Conservation (phyloP, 2,888 invertebrate genomes). For the Pristionchus entomophagus region DNA sequence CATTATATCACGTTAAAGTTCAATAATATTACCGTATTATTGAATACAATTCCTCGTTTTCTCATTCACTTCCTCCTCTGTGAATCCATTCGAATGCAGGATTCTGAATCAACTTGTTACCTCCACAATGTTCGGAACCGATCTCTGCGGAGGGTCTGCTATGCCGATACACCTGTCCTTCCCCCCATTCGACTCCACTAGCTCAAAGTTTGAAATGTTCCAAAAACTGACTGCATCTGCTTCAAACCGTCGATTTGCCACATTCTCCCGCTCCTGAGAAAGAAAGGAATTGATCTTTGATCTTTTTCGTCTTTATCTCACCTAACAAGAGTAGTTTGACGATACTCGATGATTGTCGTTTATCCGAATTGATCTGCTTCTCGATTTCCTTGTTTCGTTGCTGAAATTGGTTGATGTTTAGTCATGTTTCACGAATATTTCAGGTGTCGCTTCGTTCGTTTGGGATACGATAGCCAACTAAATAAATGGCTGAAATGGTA, state of each 20-base stretch:
- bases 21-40: slow-evolving; percentile 66
- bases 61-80: slow-evolving; percentile 75
- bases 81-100: slow-evolving; percentile 74
- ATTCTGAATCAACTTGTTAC: slow-evolving; percentile 60
- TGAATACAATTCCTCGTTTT: slow-evolving; percentile 72
- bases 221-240: slow-evolving; percentile 73
- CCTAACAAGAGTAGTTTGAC: slow-evolving; percentile 73
- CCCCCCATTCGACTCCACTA: background rate
- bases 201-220: slow-evolving; percentile 5
- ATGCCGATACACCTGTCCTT: background rate
- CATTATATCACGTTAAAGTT: background rate
- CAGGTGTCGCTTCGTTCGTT: no score
- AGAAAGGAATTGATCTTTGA: background rate
- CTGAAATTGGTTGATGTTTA: slow-evolving; percentile 10
- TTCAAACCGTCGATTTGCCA: slow-evolving; percentile 75
- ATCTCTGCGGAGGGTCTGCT: no score
- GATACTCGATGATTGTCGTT: slow-evolving; percentile 71
- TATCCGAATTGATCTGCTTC: slow-evolving; percentile 73
- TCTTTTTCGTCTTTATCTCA: slow-evolving; percentile 46
- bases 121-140: background rate
- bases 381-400: slow-evolving; percentile 71
- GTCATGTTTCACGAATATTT: background rate
- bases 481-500: background rate
- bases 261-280: slow-evolving; percentile 75
- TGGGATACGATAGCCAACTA: background rate